Evolutionary conservation across 2,113 vertebrate genomes (phyloP).

Genomic region (Hippocampus mohnikei): DNA sequence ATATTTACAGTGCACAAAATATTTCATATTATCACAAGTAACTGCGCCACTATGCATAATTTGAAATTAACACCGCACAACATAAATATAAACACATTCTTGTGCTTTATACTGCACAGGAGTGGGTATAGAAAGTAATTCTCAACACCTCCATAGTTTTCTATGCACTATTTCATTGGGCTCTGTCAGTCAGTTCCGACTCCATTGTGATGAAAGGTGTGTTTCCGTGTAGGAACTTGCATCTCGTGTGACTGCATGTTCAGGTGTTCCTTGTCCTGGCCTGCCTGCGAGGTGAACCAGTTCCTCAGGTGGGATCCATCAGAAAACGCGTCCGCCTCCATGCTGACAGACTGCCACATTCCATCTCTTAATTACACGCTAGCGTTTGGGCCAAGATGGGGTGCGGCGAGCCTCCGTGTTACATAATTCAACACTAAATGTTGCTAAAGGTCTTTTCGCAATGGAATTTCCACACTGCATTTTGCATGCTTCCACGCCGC

Average conservation of each 20-base stretch:
- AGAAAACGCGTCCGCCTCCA: background rate
- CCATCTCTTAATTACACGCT: background rate
- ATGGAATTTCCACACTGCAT: background rate
- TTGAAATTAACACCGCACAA: too few species aligned
- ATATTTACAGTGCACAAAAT: too few species aligned
- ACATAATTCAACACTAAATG: background rate
- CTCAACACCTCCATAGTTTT: too few species aligned
- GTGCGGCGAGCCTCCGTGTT: background rate
- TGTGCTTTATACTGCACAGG: too few species aligned
- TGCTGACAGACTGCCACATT: slow-evolving; percentile 16
- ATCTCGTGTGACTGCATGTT: background rate
- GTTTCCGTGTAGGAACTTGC: too few species aligned
- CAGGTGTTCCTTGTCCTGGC: background rate
- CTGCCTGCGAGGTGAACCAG: slow-evolving; percentile 8
- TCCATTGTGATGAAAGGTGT: too few species aligned
- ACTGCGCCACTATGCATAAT: too few species aligned
- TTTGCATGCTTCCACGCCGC: background rate
- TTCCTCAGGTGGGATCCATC: slow-evolving; percentile 16
- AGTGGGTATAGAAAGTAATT: too few species aligned
- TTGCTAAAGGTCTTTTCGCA: background rate
- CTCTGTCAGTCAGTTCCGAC: too few species aligned
- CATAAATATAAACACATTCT: too few species aligned
- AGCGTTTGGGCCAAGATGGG: background rate
- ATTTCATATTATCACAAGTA: too few species aligned
- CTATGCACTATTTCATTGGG: too few species aligned